Base-by-base conservation (phyloP, 2,797 vertebrate species). In the Triplophysa yarkandensis region DNA sequence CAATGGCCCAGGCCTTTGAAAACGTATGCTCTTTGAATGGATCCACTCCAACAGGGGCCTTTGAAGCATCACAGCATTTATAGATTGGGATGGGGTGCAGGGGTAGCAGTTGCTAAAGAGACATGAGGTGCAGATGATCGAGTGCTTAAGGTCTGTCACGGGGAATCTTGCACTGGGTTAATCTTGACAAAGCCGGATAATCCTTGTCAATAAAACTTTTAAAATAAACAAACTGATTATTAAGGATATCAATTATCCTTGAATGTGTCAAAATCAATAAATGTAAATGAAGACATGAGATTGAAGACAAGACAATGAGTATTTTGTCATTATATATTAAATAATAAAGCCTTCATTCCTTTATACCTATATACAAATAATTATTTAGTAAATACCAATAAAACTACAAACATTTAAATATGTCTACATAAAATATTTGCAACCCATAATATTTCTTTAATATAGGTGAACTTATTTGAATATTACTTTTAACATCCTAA, bases 1-100 rank as follows among this genome's bases (percentile, higher is more conserved):
- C 46, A 79, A 64, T 71, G 61, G 69, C 55, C 44, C 27, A 14
- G 32, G 57, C 61, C 54, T 70, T 69, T 68, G 64, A 71, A 80
- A 80, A 80, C 63, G 54, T 44, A 54, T 30, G 66, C 60, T 74
- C 68, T 79, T 73, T 81, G 80, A 69, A 74, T 79, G 79, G 34
- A 27, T 30, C 36, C 23, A 68, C 75, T 71, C 58, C 71, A 63
- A 75, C 46, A 39, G 68, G 32, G 73, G 72, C 71, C 77, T 83
- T 74, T 81, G 70, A 77, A 79, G 76, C 73, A 74, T 82, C 39
- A 48, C n/a, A 65, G 60, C 71, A 79, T 83, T 68, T 73, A 62
- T 77, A 81, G 74, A 77, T 48, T 6, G 48, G 50, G 57, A 61
- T n/a, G 41, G 66, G 52, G 43, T 66, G 43, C 11, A 67, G 62